These are phyloP conservation scores for Capreolus pygargus DNA, from an alignment of 2,113 vertebrate genomes.

Conservation along the genomic window DNA sequence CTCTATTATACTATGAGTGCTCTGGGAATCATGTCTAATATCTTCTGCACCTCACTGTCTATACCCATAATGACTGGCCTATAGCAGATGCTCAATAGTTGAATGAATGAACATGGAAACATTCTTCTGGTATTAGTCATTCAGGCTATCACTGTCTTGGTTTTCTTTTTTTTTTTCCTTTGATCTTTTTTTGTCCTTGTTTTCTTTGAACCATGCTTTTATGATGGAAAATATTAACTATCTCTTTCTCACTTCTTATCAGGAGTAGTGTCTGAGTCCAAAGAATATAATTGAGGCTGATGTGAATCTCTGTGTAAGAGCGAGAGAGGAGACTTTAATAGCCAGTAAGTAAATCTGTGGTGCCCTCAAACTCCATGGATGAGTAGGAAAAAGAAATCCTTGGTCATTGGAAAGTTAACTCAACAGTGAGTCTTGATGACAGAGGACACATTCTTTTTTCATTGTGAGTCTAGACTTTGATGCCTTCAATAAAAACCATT, in stretches of 20 bases:
- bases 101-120: neutral
- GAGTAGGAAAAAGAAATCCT: neutral
- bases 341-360: neutral
- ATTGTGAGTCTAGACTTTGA: neutral
- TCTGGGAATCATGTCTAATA: neutral
- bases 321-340: neutral
- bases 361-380: neutral
- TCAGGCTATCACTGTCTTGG: neutral
- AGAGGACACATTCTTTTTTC: neutral
- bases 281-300: neutral
- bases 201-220: neutral
- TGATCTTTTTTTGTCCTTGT: neutral
- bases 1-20: neutral
- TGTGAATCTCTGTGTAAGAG: neutral
- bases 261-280: neutral
- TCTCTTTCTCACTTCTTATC: neutral
- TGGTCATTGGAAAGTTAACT: neutral
- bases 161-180: neutral
- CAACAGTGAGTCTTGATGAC: neutral
- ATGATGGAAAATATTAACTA: neutral
- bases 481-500: neutral
- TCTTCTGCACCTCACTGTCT: neutral
- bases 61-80: neutral
- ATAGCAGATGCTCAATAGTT: neutral
- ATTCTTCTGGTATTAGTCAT: neutral